These are phyloP conservation scores for Oxyura jamaicensis DNA, from an alignment of 2,113 vertebrate genomes.

Conservation along the genomic window DNA sequence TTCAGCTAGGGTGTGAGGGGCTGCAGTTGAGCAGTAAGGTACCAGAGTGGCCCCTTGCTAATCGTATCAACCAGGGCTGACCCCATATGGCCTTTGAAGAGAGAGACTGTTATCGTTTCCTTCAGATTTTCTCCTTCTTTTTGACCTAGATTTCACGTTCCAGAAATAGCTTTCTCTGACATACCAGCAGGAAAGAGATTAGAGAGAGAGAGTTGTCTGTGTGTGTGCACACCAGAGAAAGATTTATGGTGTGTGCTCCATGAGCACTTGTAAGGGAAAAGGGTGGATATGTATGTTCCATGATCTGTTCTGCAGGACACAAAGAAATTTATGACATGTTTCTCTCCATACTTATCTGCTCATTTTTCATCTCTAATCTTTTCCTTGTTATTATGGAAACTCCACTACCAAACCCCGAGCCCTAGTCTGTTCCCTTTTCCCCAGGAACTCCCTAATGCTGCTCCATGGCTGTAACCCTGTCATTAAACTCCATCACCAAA, in stretches of 20 bases:
- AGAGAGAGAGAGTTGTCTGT: neutral
- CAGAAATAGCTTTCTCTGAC: slow-evolving; percentile 79
- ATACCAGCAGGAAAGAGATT: slow-evolving; percentile 63
- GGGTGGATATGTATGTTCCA: rapidly evolving
- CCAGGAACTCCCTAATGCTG: neutral
- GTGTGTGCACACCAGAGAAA: rapidly evolving
- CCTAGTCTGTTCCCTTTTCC: neutral
- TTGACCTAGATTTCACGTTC: slow-evolving; percentile 80
- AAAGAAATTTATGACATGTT: neutral
- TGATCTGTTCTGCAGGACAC: neutral
- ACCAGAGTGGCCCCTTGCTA: neutral
- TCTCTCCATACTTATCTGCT: neutral
- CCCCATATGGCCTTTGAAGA: slow-evolving; percentile 11
- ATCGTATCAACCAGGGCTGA: neutral
- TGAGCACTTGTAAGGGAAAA: neutral
- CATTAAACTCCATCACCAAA: neutral
- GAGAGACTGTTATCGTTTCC: neutral
- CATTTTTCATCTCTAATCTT: neutral
- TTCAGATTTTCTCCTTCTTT: slow-evolving; percentile 65
- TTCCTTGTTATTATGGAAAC: neutral
- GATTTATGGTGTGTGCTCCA: neutral
- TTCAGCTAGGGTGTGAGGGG: neutral
- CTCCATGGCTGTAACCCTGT: rapidly evolving
- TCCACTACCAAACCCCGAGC: neutral
- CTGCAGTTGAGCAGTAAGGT: neutral